phyloP scores from a whole-genome alignment of 92 coral and sea anemone genomes.

The Umimayanthus chanpuru region DNA sequence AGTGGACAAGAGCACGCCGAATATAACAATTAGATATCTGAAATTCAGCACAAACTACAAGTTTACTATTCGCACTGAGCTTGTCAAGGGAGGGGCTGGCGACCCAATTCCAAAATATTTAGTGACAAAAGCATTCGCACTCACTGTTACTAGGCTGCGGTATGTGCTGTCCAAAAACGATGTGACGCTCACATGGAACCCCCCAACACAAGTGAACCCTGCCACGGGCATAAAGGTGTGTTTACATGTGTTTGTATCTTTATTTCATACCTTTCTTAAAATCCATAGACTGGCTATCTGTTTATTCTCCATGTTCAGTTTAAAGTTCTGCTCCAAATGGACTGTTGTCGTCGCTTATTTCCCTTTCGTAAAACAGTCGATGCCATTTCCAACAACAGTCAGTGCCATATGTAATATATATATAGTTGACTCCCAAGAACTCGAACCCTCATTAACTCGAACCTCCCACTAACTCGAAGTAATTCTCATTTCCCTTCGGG shows the following conservation, averaged over 20 bases:
- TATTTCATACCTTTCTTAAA: too few species aligned
- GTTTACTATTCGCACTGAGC: conserved; percentile 3
- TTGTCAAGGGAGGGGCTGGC: neutral
- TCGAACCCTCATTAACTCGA: too few species aligned
- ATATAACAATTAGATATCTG: conserved; percentile 1
- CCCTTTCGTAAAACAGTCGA: too few species aligned
- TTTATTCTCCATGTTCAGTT: too few species aligned
- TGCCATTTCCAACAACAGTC: too few species aligned
- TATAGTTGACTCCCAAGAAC: too few species aligned
- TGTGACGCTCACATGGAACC: conserved; percentile 14
- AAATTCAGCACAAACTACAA: conserved; percentile 21
- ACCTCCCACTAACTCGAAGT: too few species aligned
- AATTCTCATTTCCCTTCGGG: too few species aligned
- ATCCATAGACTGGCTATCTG: too few species aligned
- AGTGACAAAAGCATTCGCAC: neutral
- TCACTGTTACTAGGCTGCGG: neutral
- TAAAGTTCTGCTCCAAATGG: too few species aligned
- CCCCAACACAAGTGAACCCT: conserved; percentile 25
- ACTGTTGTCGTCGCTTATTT: too few species aligned
- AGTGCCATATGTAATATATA: too few species aligned
- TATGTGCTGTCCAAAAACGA: neutral
- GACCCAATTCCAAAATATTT: neutral
- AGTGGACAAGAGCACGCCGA: neutral
- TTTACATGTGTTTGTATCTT: neutral
- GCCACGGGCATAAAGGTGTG: neutral